phyloP scores from a whole-genome alignment of 2,797 vertebrate genomes.

The Ceryle rudis region DNA sequence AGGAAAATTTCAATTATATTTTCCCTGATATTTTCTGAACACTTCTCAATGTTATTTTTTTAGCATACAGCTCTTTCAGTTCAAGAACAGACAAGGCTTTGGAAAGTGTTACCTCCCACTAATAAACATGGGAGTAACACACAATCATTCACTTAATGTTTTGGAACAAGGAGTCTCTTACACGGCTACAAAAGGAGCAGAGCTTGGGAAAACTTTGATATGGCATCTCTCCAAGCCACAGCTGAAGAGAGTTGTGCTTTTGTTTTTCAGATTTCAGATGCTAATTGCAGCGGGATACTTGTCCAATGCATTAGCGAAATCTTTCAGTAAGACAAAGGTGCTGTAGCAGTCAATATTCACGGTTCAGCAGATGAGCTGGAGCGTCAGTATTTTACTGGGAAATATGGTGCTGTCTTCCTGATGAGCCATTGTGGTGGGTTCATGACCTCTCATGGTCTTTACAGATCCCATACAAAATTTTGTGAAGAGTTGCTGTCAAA shows the following conservation, averaged over 20 bases:
- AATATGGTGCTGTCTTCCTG: background rate
- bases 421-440: background rate
- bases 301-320: background rate
- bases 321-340: conserved; percentile 17
- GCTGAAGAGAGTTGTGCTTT: conserved; percentile 3
- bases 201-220: conserved; percentile 26
- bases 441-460: background rate
- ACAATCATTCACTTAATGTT: conserved; percentile 11
- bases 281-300: conserved; percentile 7
- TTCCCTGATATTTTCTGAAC: background rate
- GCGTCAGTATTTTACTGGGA: background rate
- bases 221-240: background rate
- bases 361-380: background rate
- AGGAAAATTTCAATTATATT: background rate
- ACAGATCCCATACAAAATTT: background rate
- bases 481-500: background rate
- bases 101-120: background rate
- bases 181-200: background rate
- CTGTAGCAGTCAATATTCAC: background rate
- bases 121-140: conserved; percentile 1
- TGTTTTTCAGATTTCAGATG: conserved; percentile 31
- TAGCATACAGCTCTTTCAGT: background rate
- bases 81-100: background rate
- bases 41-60: background rate
- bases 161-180: conserved; percentile 17